These are phyloP conservation scores for Lithophane leautieri DNA, from an alignment of 2,888 invertebrate genomes.

Conservation along the genomic window DNA sequence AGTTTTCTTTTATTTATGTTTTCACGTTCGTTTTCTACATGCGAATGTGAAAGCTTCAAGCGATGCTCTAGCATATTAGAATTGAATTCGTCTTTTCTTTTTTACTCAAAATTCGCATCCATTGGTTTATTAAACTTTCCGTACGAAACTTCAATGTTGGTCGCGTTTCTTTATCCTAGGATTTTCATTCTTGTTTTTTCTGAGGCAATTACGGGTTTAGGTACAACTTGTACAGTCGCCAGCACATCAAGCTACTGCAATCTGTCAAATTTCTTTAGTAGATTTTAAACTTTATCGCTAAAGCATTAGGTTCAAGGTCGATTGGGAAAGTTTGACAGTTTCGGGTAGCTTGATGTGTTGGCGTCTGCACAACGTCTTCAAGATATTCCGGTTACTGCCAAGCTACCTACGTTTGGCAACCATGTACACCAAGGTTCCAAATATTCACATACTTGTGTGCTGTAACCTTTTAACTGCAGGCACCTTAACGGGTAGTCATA, in stretches of 20 bases:
- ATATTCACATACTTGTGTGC: slow-evolving; percentile 9
- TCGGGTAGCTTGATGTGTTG: too few species aligned
- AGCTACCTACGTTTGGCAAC: not conserved
- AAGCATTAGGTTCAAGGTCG: too few species aligned
- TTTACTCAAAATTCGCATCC: slow-evolving; percentile 11
- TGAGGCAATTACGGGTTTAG: too few species aligned
- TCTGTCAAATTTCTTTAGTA: too few species aligned
- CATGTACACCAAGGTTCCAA: not conserved
- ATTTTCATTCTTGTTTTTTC: not conserved
- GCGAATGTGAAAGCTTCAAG: slow-evolving; percentile 26
- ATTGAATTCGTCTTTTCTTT: slow-evolving; percentile 5
- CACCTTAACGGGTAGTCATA: slow-evolving; percentile 24
- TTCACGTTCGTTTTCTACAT: slow-evolving; percentile 40
- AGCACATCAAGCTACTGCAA: too few species aligned
- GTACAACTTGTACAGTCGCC: not conserved
- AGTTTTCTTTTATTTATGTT: slow-evolving; percentile 41
- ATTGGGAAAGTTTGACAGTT: too few species aligned
- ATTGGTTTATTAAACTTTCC: slow-evolving; percentile 5
- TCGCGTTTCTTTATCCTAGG: not conserved
- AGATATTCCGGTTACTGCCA: not conserved
- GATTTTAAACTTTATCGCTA: too few species aligned
- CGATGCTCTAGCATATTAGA: slow-evolving; percentile 16
- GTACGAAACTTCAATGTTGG: not conserved
- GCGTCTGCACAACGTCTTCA: not conserved
- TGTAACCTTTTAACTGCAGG: slow-evolving; percentile 29